Base-by-base conservation (phyloP, 2,113 vertebrate species). In the Lepus americanus region DNA sequence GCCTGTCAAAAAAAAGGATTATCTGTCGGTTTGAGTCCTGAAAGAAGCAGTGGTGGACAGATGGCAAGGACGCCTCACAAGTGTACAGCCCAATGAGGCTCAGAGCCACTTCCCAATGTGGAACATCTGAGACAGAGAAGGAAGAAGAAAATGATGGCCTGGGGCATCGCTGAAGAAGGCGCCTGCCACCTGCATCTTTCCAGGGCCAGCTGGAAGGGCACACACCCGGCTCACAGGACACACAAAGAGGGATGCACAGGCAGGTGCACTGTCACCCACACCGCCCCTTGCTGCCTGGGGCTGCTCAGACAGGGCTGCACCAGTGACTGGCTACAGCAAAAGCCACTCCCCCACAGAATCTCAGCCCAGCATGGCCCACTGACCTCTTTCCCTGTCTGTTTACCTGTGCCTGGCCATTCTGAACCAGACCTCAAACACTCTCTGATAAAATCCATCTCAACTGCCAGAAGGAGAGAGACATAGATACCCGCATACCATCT, bases 401-500 rank as follows among this genome's bases (percentile, higher is more conserved):
- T 25, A 9, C 31, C 64, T 3, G n/a, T 81, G 39, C 13, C 5
- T 14, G 13, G 33, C 3, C 7, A 17, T 80, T 81, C 66, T 44
- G 13, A 84, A 51, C 7, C 20, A 11, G 9, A 12, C n/a, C 29
- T 19, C 20, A 55, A 20, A n/a, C 10, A 1, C 19, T 33, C 33
- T 5, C 53, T 66, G n/a, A 22, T 4, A 78, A 67, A 87, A n/a
- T 51, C 39, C 9, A 67, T 59, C 61, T 85, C 6, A 13, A 23
- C 5, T 2, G 61, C 66, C 39, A 23, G 61, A 61, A 55, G 17
- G 4, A 13, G 13, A 67, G 39, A 87, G 61, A 39, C 13, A 29
- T 0, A n/a, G 39, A 53, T 9, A 6, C 1, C 20, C n/a, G 20
- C 17, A 5, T 10, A 6, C 8, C 0, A 13, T 0, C 0, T 27